Base-by-base conservation (phyloP, 2,888 invertebrate species). In the Athrips mouffetella region DNA sequence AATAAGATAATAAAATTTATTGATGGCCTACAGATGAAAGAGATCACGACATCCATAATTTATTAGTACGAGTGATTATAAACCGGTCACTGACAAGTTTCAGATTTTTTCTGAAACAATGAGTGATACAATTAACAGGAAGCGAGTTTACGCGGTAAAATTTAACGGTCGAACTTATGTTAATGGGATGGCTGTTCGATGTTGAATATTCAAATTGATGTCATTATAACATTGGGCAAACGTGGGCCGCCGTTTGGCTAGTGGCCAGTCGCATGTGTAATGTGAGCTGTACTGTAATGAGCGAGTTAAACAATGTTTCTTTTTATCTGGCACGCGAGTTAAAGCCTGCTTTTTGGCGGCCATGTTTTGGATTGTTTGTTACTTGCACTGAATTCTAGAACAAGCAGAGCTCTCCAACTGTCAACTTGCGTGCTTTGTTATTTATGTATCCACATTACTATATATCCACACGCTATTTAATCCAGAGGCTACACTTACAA, bases 151-250 rank as follows among this genome's bases (percentile, higher is more conserved):
- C 80, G 76, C 76, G 68, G 83, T 84, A 78, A 83, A 83, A 85
- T 84, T 81, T 82, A 85, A 85, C 85, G 80, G 85, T 73, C 83
- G 77, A 83, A 85, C 86, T 85, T 85, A 88, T 87, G 87, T 84
- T 80, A 87, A 87, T 88, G 77, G 71, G 76, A 78, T 83, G 72
- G 81, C 80, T 76, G 85, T 82, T 85, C 85, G 70, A 86, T 85
- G 87, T 84, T 86, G 86, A 87, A 87, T 88, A 88, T 88, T 88
- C 86, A 87, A 87, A 87, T 85, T 86, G 84, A 88, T 87, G 88
- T 87, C 87, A 87, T 88, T 88, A 88, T 88, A 88, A 86, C 85
- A 82, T 85, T 83, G 78, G 84, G 72, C 77, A 76, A 70, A 73
- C 73, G 75, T 72, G 70, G 73, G 73, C 70, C 73, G 72, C 77